Evolutionary conservation across 2,113 vertebrate species (phyloP).

Genomic region (Prunella himalayana): DNA sequence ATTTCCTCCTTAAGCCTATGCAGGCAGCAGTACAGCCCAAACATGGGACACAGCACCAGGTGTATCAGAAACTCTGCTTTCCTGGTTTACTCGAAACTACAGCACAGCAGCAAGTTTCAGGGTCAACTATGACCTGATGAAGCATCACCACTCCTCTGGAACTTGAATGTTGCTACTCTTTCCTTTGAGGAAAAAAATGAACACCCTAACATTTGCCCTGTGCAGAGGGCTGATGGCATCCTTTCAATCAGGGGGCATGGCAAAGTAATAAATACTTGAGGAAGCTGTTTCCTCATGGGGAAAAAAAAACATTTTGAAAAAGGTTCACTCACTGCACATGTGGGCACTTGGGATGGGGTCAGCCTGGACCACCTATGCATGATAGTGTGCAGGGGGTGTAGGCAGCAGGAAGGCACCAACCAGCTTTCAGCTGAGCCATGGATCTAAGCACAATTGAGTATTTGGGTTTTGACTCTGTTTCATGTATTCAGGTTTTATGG

Average conservation of each 20-base stretch:
- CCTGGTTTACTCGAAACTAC: not conserved
- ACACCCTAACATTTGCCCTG: not conserved
- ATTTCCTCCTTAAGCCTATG: not conserved
- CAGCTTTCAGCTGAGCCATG: not conserved
- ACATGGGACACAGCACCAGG: not conserved
- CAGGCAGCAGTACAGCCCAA: not conserved
- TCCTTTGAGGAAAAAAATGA: not conserved
- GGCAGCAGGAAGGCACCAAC: not conserved
- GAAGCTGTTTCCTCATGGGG: not conserved
- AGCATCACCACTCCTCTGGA: not conserved
- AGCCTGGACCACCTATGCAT: not conserved
- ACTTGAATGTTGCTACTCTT: not conserved
- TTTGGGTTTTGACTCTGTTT: not conserved
- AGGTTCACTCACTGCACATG: accelerated
- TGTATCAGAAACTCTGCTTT: not conserved
- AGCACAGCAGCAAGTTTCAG: not conserved
- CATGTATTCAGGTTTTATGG: not conserved
- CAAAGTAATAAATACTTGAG: not conserved
- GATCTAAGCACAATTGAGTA: not conserved
- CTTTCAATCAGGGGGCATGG: not conserved
- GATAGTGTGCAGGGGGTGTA: no score
- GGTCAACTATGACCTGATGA: not conserved
- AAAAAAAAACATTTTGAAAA: not conserved
- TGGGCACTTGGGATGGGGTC: accelerated
- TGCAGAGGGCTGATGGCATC: not conserved